These are phyloP conservation scores for Hylaeus anthracinus DNA, from an alignment of 1,140 invertebrate genomes.

Conservation along the genomic window DNA sequence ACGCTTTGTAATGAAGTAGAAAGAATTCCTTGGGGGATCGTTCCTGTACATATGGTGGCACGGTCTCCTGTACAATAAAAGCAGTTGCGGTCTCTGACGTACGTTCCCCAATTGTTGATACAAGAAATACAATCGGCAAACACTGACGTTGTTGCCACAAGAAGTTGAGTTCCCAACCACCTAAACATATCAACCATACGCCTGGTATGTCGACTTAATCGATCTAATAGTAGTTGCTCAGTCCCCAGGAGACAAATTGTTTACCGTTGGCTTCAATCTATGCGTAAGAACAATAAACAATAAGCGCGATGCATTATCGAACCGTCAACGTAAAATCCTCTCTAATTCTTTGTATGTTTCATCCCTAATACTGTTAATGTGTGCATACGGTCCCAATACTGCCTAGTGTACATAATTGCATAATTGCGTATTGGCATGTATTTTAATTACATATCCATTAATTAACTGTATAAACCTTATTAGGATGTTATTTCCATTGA, in stretches of 20 bases:
- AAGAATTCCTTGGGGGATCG: neutral
- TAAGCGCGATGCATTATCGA: constrained; percentile 47
- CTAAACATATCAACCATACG: constrained; percentile 54
- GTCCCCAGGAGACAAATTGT: constrained; percentile 47
- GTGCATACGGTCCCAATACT: too few relatives aligned
- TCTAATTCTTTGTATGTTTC: neutral
- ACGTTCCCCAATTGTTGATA: constrained; percentile 31
- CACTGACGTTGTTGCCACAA: constrained; percentile 47
- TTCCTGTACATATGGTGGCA: neutral
- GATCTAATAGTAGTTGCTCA: constrained; percentile 50
- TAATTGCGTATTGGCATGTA: too few relatives aligned
- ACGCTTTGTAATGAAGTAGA: neutral
- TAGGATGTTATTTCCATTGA: too few relatives aligned
- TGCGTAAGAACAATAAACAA: constrained; percentile 47
- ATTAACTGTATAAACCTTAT: too few relatives aligned
- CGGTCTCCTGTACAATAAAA: neutral
- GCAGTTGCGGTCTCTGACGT: neutral
- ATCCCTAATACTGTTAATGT: neutral
- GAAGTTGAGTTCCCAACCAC: constrained; percentile 50
- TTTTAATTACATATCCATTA: too few relatives aligned
- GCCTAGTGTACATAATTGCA: too few relatives aligned
- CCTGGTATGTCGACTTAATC: constrained; percentile 52
- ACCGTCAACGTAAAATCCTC: constrained; percentile 6
- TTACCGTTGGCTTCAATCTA: constrained; percentile 46
- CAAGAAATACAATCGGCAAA: constrained; percentile 47